phyloP scores from a whole-genome alignment of 2,113 vertebrate species.

The Syngnathoides biaculeatus region DNA sequence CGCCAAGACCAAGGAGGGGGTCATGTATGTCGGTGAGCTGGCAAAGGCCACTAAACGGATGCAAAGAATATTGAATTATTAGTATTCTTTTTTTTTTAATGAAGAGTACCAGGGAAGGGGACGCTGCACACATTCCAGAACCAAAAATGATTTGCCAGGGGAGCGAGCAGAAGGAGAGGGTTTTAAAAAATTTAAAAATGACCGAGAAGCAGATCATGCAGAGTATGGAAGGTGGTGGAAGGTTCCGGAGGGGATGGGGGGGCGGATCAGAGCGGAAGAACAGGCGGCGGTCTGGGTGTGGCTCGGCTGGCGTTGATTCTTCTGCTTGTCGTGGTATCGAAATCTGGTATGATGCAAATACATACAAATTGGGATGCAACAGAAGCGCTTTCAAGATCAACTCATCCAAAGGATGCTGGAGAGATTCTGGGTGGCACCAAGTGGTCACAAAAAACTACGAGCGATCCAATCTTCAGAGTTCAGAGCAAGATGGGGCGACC shows the following conservation, averaged over 20 bases:
- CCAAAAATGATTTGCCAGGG: neutral
- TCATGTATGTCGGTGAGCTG: constrained; percentile 79
- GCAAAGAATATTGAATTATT: neutral
- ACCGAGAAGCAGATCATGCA: neutral
- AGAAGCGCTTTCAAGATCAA: no score
- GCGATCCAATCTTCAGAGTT: no score
- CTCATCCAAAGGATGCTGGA: no score
- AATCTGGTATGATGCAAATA: neutral
- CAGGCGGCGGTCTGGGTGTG: neutral
- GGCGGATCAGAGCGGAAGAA: neutral
- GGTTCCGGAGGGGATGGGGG: no score
- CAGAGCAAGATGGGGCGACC: no score
- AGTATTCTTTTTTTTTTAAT: no score
- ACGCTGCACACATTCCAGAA: neutral
- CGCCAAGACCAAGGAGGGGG: constrained; percentile 95
- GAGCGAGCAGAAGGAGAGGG: no score
- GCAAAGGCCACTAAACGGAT: neutral
- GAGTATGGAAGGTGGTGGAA: neutral
- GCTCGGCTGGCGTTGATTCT: neutral
- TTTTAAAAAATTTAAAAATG: neutral
- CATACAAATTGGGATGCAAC: neutral
- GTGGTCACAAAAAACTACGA: no score
- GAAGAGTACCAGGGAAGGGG: neutral
- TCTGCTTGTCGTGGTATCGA: neutral
- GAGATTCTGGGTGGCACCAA: no score